Conservation (phyloP, 2,113 vertebrate genomes). For the Bagarius yarrelli region DNA sequence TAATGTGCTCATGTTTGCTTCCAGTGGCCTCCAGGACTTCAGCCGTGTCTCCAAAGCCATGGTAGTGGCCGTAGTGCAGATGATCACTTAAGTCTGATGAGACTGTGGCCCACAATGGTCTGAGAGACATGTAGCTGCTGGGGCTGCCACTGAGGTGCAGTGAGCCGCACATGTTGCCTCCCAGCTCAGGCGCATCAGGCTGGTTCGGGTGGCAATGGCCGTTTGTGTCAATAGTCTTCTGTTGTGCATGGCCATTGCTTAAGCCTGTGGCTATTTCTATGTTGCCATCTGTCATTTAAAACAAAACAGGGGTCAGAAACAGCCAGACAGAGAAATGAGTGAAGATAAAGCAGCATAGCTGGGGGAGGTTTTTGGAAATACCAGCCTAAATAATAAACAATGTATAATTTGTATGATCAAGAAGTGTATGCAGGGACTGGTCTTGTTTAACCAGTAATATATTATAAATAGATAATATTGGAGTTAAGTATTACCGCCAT, state of each 20-base stretch:
- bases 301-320: slow-evolving; percentile 51
- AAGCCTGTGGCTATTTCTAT: slow-evolving; percentile 68
- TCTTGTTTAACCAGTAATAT: not conserved
- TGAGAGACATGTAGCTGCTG: slow-evolving; percentile 73
- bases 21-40: slow-evolving; percentile 84
- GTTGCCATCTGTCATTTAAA: slow-evolving; percentile 60
- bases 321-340: not conserved
- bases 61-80: slow-evolving; percentile 89
- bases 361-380: not conserved
- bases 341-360: slow-evolving; percentile 2
- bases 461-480: not conserved
- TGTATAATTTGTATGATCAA: not conserved
- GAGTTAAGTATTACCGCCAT: not conserved
- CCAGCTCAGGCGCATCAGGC: slow-evolving; percentile 29
- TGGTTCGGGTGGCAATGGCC: slow-evolving; percentile 63
- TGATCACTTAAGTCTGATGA: slow-evolving; percentile 71
- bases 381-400: not conserved
- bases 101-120: slow-evolving; percentile 66
- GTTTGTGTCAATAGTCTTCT: slow-evolving; percentile 70
- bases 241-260: slow-evolving; percentile 75
- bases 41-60: slow-evolving; percentile 94
- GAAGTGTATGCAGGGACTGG: no score
- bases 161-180: slow-evolving; percentile 80
- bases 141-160: slow-evolving; percentile 84
- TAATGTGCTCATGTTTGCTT: slow-evolving; percentile 72